A percentile compares a stretch with the other conserved stretches of the same genome.
These are phyloP conservation scores for Catocala sponsa DNA, from an alignment of 2,888 invertebrate species.

Conservation along the genomic window DNA sequence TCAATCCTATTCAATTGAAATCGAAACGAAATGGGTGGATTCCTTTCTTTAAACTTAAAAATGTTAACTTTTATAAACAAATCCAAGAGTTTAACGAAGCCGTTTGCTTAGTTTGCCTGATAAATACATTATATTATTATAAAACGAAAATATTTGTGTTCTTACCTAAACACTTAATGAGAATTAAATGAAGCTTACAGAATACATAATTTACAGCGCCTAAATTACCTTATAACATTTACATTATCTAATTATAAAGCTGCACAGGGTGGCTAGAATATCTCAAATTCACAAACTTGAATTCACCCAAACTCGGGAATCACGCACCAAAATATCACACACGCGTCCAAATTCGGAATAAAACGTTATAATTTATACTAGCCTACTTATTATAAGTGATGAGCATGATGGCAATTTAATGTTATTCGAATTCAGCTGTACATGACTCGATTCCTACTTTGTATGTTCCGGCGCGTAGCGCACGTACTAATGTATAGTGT, in stretches of 20 bases:
- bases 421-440: too few relatives aligned
- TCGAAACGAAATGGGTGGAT: neutral
- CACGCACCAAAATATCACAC: slow-evolving; percentile 50
- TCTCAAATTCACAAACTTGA: slow-evolving; percentile 15
- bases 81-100: neutral
- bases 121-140: neutral
- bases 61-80: neutral
- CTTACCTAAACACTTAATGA: slow-evolving; percentile 3
- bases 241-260: slow-evolving; percentile 10
- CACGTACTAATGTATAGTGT: too few relatives aligned
- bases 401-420: too few relatives aligned
- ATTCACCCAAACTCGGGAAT: slow-evolving; percentile 35
- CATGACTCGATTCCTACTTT: too few relatives aligned
- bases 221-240: slow-evolving; percentile 5
- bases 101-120: neutral
- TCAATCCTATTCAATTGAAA: neutral
- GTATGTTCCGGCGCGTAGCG: too few relatives aligned
- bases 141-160: neutral
- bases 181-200: neutral
- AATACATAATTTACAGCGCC: slow-evolving; percentile 4
- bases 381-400: slow-evolving; percentile 6
- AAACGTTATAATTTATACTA: slow-evolving; percentile 18
- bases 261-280: slow-evolving; percentile 36
- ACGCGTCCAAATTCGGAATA: slow-evolving; percentile 35
- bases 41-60: neutral